These are phyloP conservation scores for Zele albiditarsus DNA, from an alignment of 2,888 invertebrate species.

Conservation along the genomic window DNA sequence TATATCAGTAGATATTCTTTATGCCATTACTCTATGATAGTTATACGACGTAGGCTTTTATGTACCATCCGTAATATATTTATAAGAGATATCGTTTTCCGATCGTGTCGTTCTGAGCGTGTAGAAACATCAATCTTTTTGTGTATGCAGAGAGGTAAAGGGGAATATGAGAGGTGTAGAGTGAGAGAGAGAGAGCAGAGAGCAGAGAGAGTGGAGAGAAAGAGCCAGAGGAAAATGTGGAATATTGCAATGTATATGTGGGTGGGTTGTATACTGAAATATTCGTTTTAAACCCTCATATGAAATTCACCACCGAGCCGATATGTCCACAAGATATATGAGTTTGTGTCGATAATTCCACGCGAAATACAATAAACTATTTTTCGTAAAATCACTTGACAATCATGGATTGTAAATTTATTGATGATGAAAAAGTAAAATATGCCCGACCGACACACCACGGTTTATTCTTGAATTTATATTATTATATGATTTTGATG, in stretches of 20 bases:
- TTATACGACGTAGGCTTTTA: conserved; percentile 47
- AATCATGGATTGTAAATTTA: conserved; percentile 25
- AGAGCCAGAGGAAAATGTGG: neutral
- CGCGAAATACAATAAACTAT: conserved; percentile 7
- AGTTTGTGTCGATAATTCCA: conserved; percentile 20
- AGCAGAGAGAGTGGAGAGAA: neutral
- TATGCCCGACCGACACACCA: neutral
- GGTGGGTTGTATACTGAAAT: conserved; percentile 18
- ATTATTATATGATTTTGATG: neutral
- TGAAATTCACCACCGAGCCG: conserved; percentile 7
- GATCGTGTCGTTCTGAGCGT: conserved; percentile 52
- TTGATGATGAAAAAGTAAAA: conserved; percentile 5
- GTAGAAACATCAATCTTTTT: conserved; percentile 55
- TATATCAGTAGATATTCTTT: conserved; percentile 7
- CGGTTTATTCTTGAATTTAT: conserved; percentile 9
- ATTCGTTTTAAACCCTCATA: conserved; percentile 21
- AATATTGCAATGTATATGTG: neutral
- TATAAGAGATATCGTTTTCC: conserved; percentile 57
- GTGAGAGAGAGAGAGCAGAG: neutral
- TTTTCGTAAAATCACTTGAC: conserved; percentile 14
- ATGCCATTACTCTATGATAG: conserved; percentile 19
- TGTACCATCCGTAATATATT: conserved; percentile 53
- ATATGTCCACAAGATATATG: conserved; percentile 7
- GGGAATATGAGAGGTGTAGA: conserved; percentile 9
- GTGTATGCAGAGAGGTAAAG: neutral